Evolutionary conservation across 2,888 invertebrate species (phyloP).

Genomic region (Kryphioiulus occultus): DNA sequence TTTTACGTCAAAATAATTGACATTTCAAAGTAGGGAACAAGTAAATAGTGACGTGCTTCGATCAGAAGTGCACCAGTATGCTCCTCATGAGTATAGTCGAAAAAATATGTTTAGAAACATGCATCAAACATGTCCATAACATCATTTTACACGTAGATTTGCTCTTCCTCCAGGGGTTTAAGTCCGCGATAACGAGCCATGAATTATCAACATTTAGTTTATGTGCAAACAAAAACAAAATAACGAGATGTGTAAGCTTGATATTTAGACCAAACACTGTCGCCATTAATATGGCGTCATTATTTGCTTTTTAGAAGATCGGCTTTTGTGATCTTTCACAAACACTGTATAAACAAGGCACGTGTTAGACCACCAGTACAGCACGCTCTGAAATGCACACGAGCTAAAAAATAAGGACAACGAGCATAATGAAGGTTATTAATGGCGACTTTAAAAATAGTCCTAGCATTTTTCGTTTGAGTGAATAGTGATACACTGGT

Average conservation of each 20-base stretch:
- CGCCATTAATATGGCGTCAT: background rate
- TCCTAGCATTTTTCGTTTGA: background rate
- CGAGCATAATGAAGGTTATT: conserved; percentile 35
- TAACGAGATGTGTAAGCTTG: background rate
- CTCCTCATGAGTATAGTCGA: no score
- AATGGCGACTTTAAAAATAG: conserved; percentile 29
- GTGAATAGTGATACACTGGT: background rate
- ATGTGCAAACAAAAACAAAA: background rate
- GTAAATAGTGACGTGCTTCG: no score
- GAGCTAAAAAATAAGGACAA: background rate
- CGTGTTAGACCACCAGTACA: background rate
- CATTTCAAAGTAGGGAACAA: no score
- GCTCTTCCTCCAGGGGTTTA: background rate
- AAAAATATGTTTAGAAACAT: no score
- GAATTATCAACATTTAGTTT: background rate
- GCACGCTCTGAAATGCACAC: background rate
- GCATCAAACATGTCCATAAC: background rate
- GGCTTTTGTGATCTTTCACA: background rate
- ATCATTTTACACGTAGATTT: background rate
- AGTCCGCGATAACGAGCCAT: background rate
- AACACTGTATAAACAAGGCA: background rate
- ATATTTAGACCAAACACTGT: background rate
- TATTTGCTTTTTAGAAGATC: background rate
- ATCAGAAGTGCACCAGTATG: no score
- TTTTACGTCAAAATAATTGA: no score